Evolutionary conservation across 2,113 vertebrate species (phyloP).

Genomic region (Columbina picui): DNA sequence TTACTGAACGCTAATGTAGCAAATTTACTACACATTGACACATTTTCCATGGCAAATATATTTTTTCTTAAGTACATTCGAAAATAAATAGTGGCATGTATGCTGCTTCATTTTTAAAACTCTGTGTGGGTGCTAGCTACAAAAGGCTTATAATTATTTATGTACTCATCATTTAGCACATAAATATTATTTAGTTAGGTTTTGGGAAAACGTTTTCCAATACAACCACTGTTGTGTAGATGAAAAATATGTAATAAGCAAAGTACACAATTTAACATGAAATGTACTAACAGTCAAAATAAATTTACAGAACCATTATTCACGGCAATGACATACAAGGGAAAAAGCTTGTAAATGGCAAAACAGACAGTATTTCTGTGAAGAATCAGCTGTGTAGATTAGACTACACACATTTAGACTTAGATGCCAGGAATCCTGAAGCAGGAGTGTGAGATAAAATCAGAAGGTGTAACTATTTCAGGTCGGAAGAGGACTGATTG

Average conservation of each 20-base stretch:
- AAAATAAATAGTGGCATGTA: neutral
- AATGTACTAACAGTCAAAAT: neutral
- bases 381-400: neutral
- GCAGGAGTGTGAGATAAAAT: neutral
- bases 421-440: neutral
- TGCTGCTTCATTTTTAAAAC: neutral
- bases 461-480: neutral
- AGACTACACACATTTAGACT: neutral
- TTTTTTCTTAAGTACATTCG: neutral
- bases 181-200: neutral
- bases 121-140: neutral
- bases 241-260: neutral
- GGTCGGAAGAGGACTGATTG: neutral
- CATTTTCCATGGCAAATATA: neutral
- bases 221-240: neutral
- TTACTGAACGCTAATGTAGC: neutral
- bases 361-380: neutral
- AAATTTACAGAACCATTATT: neutral
- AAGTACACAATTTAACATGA: neutral
- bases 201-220: neutral
- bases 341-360: neutral
- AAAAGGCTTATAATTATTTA: neutral
- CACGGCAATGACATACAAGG: rapidly evolving
- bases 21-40: neutral
- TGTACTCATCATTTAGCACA: neutral